Evolutionary conservation across 2,888 invertebrate genomes (phyloP).

Genomic region (Bugula neritina): DNA sequence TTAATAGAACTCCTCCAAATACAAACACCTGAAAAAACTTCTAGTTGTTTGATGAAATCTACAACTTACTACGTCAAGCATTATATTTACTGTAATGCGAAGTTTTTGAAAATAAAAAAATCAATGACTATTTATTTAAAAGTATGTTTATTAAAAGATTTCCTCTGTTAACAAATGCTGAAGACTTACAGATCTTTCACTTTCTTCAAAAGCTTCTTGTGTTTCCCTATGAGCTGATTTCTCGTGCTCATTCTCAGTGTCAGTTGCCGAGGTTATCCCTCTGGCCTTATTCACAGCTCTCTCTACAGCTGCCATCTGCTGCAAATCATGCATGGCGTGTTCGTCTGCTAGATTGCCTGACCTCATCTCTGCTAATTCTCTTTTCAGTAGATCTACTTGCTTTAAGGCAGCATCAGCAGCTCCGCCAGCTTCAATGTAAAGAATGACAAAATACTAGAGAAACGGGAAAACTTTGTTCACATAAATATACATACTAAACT

Average conservation of each 20-base stretch:
- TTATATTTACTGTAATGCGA: too few species aligned
- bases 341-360: conserved; percentile 39
- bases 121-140: too few species aligned
- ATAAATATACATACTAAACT: too few species aligned
- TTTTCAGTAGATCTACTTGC: conserved; percentile 50
- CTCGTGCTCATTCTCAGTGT: conserved; percentile 46
- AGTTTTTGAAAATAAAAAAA: too few species aligned
- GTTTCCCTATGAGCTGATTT: conserved; percentile 50
- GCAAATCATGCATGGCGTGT: conserved; percentile 26
- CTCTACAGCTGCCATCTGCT: conserved; percentile 34
- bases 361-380: conserved; percentile 51
- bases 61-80: too few species aligned
- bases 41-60: too few species aligned
- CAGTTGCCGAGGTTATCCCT: conserved; percentile 37
- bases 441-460: too few species aligned
- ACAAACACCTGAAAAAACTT: too few species aligned
- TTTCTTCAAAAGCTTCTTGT: conserved; percentile 46
- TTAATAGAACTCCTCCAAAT: too few species aligned
- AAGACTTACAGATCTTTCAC: conserved; percentile 41
- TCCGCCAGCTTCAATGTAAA: not conserved
- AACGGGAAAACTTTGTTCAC: too few species aligned
- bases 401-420: conserved; percentile 38
- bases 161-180: too few species aligned
- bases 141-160: too few species aligned
- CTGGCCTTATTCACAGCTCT: conserved; percentile 41